Conservation (phyloP, 2,113 vertebrate genomes). For the Notiomystis cincta region DNA sequence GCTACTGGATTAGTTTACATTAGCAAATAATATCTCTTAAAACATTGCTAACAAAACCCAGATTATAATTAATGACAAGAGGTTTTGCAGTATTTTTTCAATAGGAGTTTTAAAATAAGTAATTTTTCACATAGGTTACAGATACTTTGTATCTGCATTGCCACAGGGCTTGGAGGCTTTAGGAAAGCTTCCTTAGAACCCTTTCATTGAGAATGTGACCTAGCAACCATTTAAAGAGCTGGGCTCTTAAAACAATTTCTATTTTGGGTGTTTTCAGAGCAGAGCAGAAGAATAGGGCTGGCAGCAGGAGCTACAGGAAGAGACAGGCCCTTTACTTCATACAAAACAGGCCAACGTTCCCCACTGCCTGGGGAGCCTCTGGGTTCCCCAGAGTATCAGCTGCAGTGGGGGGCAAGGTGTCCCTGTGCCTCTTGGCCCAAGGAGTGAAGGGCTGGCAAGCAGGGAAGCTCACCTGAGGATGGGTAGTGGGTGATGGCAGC, state of each 20-base stretch:
- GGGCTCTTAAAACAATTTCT: not conserved
- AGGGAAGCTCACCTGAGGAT: not conserved
- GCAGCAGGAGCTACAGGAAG: not conserved
- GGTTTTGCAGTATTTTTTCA: not conserved
- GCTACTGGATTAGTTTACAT: not conserved
- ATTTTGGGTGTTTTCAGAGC: not conserved
- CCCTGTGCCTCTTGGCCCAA: fast-evolving
- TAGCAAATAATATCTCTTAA: not conserved
- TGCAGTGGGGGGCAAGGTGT: not conserved
- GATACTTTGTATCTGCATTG: not conserved
- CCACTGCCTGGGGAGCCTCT: fast-evolving
- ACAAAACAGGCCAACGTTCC: not conserved
- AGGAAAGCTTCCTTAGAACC: not conserved
- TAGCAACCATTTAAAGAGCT: not conserved
- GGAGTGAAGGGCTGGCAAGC: not conserved
- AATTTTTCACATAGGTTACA: not conserved
- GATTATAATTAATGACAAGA: not conserved
- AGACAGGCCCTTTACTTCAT: not conserved
- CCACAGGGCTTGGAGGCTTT: not conserved
- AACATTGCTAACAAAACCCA: not conserved
- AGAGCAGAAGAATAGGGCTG: not conserved
- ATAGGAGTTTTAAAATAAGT: not conserved
- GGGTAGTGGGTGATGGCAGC: not conserved
- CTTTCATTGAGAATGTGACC: not conserved
- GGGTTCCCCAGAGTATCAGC: fast-evolving